Base-by-base conservation (phyloP, 2,797 vertebrate genomes). In the Perodicticus potto region DNA sequence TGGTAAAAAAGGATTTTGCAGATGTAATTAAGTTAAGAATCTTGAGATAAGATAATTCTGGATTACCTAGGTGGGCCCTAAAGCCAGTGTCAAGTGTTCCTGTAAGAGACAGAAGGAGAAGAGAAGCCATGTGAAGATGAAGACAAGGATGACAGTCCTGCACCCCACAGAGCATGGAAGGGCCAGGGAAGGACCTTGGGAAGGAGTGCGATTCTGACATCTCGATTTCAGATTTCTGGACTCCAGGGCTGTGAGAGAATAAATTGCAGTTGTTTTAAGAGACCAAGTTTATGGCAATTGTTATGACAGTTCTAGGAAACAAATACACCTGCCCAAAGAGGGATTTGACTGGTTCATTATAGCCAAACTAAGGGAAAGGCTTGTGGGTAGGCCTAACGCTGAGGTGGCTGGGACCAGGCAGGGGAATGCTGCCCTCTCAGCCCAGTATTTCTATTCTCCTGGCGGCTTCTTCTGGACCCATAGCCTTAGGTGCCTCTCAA, bases 1-100 rank as follows among this genome's bases (percentile, higher is more conserved):
- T 61, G 40, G 40, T 69, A 70, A 86, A 19, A 19, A 93, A 89
- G 3, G 14, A 45, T 91, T 95, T 95, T 61, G 74, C 16, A 83
- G 34, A 70, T 49, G 7, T 34, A 73, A 91, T 32, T 8, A 84
- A 93, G 77, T 78, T 72, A 94, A 74, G 13, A 13, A 90, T 90
- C 86, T 37, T 89, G 57, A 84, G 49, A 59, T 72, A 53, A 77
- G 29, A 9, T 61, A 10, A 22, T 34, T 73, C n/a, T 40, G 5
- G 72, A 72, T 83, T 70, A 74, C 34, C 34, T 17, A n/a, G 19
- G 40, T 25, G 29, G 23, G 34, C 27, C n/a, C 23, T 91, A 55
- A 73, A 83, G 43, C n/a, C 23, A 80, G 43, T 69, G n/a, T 23
- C 25, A 63, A n/a, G 57, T 37, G 43, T 86, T 34, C 43, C 29